Evolutionary conservation across 2,888 invertebrate genomes (phyloP).

Genomic region (Lithophane semibrunnea): DNA sequence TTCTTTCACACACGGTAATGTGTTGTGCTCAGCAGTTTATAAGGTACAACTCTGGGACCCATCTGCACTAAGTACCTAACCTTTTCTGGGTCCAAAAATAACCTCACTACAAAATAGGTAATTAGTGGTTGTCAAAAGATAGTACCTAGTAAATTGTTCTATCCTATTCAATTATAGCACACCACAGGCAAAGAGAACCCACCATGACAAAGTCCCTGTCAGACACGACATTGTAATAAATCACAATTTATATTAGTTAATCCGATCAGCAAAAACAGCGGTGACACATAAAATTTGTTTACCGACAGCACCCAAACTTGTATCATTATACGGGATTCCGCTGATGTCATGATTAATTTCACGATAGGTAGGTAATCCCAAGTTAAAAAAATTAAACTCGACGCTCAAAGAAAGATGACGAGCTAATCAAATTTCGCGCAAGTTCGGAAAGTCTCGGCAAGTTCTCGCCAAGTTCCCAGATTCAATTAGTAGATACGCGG

Average conservation of each 20-base stretch:
- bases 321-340: slow-evolving; percentile 67
- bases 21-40: slow-evolving; percentile 29
- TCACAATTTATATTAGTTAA: slow-evolving; percentile 41
- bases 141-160: background rate
- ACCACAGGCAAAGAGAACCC: background rate
- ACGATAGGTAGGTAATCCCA: slow-evolving; percentile 70
- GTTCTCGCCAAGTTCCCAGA: slow-evolving; percentile 84
- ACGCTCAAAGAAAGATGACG: slow-evolving; percentile 82
- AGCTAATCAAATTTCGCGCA: slow-evolving; percentile 86
- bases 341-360: slow-evolving; percentile 71
- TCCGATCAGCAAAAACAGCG: slow-evolving; percentile 41
- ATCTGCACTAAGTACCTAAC: slow-evolving; percentile 8
- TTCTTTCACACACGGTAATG: slow-evolving; percentile 40
- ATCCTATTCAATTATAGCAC: slow-evolving; percentile 2
- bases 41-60: slow-evolving; percentile 6
- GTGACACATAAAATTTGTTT: slow-evolving; percentile 45
- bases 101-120: slow-evolving; percentile 5
- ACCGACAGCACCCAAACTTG: slow-evolving; percentile 61
- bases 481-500: slow-evolving; percentile 87
- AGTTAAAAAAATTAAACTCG: slow-evolving; percentile 80
- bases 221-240: slow-evolving; percentile 28
- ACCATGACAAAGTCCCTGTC: slow-evolving; percentile 4
- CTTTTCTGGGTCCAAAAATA: slow-evolving; percentile 8
- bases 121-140: slow-evolving; percentile 1
- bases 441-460: slow-evolving; percentile 83